Base-by-base conservation (phyloP, 2,797 vertebrate species). In the Pangasius krempfi region DNA sequence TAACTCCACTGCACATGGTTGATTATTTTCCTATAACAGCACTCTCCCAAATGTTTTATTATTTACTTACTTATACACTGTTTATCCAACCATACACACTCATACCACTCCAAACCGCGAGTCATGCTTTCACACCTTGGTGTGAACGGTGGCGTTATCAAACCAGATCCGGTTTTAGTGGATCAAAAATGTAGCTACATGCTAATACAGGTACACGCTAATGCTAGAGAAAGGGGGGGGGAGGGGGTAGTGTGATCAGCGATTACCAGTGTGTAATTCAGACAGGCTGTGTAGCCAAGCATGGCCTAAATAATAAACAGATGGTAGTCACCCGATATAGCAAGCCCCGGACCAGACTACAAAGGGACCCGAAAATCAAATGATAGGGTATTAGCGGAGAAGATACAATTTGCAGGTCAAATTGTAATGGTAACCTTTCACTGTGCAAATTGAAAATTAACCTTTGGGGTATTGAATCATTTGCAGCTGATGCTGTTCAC, bases 381-480 rank as follows among this genome's bases (percentile, higher is more conserved):
- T 97, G 95, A 96, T 94, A 95, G 95, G 95, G 94, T 96, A 93
- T 96, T 96, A 96, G 91, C 91, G 79, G 85, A 94, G 94, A 95
- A 95, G 95, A 96, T 95, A 93, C 96, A 96, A 96, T 97, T 97
- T 97, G 92, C 94, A 95, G 96, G 96, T 97, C 97, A 97, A 94
- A 94, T 94, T 93, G 93, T 97, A 96, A 97, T 95, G 92, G 95
- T 95, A 96, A 95, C 95, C 96, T 96, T 96, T 96, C 94, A 95
- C 94, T 94, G 94, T 94, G 95, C 94, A 97, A 97, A 97, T 95
- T 96, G 95, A 96, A 97, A 97, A 97, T 96, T 94, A 97, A 96
- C 96, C 96, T 97, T 95, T 94, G 91, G 92, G 93, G 92, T 92
- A 92, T 92, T 93, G 93, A 94, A 95, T 96, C 91, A 72, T 95